Evolutionary conservation across 2,797 vertebrate genomes (phyloP).

Genomic region (Tadarida brasiliensis): DNA sequence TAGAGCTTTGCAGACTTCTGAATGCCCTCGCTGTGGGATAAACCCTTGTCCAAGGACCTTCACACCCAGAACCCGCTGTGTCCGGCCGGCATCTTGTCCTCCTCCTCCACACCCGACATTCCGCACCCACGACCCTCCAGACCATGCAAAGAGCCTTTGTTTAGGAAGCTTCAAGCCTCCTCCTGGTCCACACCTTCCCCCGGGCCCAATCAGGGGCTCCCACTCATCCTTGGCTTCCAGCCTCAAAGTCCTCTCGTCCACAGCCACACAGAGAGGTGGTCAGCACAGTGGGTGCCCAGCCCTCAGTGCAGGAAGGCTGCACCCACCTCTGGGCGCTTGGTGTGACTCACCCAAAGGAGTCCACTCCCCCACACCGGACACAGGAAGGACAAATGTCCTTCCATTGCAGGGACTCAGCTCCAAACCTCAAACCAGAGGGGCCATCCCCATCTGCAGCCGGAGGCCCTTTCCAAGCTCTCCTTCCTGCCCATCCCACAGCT

Average conservation of each 20-base stretch:
- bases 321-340: conserved; percentile 71
- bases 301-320: conserved; percentile 69
- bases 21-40: background rate
- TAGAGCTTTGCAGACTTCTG: background rate
- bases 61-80: background rate
- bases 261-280: background rate
- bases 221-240: conserved; percentile 56
- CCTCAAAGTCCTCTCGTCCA: background rate
- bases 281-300: background rate
- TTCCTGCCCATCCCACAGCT: background rate
- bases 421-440: conserved; percentile 53
- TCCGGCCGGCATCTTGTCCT: background rate
- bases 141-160: conserved; percentile 18
- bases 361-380: conserved; percentile 75
- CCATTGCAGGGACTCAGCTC: conserved; percentile 12
- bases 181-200: conserved; percentile 23
- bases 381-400: conserved; percentile 64
- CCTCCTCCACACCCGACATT: background rate
- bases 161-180: conserved; percentile 44
- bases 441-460: background rate
- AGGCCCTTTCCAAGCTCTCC: background rate
- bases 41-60: background rate
- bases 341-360: conserved; percentile 66
- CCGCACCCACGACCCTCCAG: background rate
- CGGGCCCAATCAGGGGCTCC: background rate